Conservation (phyloP, 2,888 invertebrate species). For the Ditylenchus weischeri region DNA sequence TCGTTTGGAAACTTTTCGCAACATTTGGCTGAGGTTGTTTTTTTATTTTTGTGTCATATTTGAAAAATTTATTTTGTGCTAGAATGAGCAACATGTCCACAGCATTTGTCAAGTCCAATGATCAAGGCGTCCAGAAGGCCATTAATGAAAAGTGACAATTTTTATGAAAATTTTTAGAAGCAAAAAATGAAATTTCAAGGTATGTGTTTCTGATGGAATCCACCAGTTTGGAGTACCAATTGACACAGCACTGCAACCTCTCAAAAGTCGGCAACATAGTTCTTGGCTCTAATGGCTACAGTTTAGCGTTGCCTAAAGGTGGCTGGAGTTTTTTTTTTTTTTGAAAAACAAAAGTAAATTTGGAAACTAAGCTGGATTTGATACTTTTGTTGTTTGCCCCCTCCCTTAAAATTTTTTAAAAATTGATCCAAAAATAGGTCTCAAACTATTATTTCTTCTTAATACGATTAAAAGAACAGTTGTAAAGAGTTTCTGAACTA, state of each 20-base stretch:
- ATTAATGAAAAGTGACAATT: slow-evolving; percentile 81
- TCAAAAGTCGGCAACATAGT: slow-evolving; percentile 84
- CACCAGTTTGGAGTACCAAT: slow-evolving; percentile 91
- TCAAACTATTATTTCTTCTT: too few relatives aligned
- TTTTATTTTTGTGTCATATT: too few relatives aligned
- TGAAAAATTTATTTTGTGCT: too few relatives aligned
- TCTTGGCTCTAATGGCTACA: slow-evolving; percentile 83
- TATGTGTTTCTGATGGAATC: slow-evolving; percentile 87
- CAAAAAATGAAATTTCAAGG: slow-evolving; percentile 27
- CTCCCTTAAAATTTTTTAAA: too few relatives aligned
- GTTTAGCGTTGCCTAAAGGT: slow-evolving; percentile 88
- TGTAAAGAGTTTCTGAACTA: too few relatives aligned
- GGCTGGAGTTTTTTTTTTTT: too few relatives aligned
- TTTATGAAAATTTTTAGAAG: neutral
- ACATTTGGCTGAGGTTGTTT: slow-evolving; percentile 56
- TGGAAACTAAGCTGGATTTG: too few relatives aligned
- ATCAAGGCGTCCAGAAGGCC: slow-evolving; percentile 83
- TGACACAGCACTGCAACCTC: slow-evolving; percentile 82
- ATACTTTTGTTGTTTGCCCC: too few relatives aligned
- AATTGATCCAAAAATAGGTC: too few relatives aligned
- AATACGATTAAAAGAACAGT: too few relatives aligned
- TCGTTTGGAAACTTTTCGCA: slow-evolving; percentile 60
- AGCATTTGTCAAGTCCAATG: slow-evolving; percentile 82
- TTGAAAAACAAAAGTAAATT: too few relatives aligned
- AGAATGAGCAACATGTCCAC: slow-evolving; percentile 67